These are phyloP conservation scores for Alitta virens DNA, from an alignment of 2,888 invertebrate genomes.

Conservation along the genomic window DNA sequence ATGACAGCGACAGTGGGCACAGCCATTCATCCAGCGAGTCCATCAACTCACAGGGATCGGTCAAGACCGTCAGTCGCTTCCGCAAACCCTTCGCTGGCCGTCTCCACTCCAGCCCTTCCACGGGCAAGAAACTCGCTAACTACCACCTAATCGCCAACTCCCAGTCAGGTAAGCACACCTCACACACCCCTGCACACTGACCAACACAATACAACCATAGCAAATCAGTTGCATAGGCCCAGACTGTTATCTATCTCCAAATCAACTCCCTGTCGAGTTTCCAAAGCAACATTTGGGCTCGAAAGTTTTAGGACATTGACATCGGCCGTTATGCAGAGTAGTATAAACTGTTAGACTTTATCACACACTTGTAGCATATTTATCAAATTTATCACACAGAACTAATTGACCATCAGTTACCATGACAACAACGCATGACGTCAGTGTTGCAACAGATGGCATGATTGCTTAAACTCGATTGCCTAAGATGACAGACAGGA, in stretches of 20 bases:
- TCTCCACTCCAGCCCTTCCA: constrained; percentile 51
- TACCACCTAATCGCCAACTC: constrained; percentile 51
- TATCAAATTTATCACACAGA: too few species aligned
- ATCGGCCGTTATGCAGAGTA: too few species aligned
- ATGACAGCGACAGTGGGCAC: constrained; percentile 42
- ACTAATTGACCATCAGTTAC: too few species aligned
- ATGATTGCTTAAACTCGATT: too few species aligned
- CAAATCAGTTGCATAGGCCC: not conserved
- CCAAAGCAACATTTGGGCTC: too few species aligned
- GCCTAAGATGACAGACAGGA: too few species aligned
- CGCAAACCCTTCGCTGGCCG: constrained; percentile 47
- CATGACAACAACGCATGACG: too few species aligned
- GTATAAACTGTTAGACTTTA: not conserved
- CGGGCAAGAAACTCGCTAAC: constrained; percentile 50
- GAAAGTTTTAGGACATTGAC: too few species aligned
- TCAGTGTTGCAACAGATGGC: too few species aligned
- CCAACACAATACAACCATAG: not conserved
- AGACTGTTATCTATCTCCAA: not conserved
- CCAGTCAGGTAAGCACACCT: constrained; percentile 48
- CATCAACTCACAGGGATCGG: constrained; percentile 44
- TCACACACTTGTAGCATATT: too few species aligned
- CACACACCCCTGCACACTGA: not conserved
- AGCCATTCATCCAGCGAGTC: constrained; percentile 50
- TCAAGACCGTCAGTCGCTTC: constrained; percentile 47
- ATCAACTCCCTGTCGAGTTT: too few species aligned